These are phyloP conservation scores for Spongilla lacustris DNA, from an alignment of 37 sponge, comb jelly and placozoan species.

Conservation along the genomic window DNA sequence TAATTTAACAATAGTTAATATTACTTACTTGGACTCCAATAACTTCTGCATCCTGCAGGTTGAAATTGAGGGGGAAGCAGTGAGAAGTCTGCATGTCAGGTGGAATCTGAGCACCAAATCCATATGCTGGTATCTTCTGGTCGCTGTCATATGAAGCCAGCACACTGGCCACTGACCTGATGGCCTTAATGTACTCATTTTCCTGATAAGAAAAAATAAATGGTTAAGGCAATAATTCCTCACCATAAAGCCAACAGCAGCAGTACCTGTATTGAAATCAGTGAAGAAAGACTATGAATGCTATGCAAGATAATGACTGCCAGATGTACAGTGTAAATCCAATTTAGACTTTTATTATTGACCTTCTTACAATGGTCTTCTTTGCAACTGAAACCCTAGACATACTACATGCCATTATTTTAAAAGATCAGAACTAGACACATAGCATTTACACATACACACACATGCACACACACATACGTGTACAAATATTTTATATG, in stretches of 20 bases:
- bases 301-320: too few relatives aligned
- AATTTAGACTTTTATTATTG: too few relatives aligned
- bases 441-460: background rate
- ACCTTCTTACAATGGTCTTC: too few relatives aligned
- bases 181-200: slow-evolving; percentile 81
- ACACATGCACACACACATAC: background rate
- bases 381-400: too few relatives aligned
- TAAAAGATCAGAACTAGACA: too few relatives aligned
- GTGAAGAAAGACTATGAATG: too few relatives aligned
- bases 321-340: too few relatives aligned
- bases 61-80: slow-evolving; percentile 88
- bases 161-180: slow-evolving; percentile 85
- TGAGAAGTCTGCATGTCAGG: slow-evolving; percentile 75
- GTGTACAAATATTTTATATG: background rate
- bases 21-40: slow-evolving; percentile 76
- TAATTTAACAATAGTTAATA: too few relatives aligned
- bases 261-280: too few relatives aligned
- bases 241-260: too few relatives aligned
- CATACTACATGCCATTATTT: too few relatives aligned
- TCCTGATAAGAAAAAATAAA: slow-evolving; percentile 45
- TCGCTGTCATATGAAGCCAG: slow-evolving; percentile 88
- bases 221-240: too few relatives aligned
- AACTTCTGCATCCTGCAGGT: slow-evolving; percentile 65
- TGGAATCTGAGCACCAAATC: slow-evolving; percentile 84
- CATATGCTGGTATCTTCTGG: slow-evolving; percentile 81